These are phyloP conservation scores for Channallabes apus DNA, from an alignment of 2,797 vertebrate species.

Conservation along the genomic window DNA sequence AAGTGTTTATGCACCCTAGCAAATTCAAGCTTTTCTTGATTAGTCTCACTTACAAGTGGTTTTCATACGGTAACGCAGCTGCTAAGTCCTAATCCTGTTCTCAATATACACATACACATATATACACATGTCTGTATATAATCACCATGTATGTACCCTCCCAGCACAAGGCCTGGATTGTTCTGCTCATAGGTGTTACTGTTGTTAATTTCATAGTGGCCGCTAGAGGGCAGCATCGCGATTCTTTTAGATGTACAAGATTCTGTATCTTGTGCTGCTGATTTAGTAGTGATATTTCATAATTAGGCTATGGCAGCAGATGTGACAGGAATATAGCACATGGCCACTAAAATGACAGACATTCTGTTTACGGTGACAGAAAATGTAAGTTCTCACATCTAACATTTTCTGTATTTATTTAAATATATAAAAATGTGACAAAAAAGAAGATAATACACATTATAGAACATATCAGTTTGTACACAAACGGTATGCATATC, in stretches of 20 bases:
- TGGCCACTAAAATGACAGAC: neutral
- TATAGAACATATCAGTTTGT: neutral
- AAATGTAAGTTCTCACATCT: neutral
- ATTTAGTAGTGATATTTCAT: neutral
- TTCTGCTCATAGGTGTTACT: neutral
- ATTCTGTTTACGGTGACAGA: neutral
- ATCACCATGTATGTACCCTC: too few species aligned
- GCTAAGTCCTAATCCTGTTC: too few species aligned
- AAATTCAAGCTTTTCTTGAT: too few species aligned
- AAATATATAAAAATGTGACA: neutral
- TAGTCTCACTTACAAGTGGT: too few species aligned
- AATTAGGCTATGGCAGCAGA: neutral
- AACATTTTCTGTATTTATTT: neutral
- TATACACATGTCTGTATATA: too few species aligned
- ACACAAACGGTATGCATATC: neutral
- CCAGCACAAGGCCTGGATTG: neutral
- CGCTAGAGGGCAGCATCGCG: neutral
- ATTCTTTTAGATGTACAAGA: neutral
- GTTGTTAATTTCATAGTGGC: neutral
- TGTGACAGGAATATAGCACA: neutral
- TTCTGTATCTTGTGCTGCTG: neutral
- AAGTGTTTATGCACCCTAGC: too few species aligned
- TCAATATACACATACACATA: too few species aligned
- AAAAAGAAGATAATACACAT: neutral
- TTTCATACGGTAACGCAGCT: too few species aligned